A percentile compares a stretch with the other conserved stretches of the same genome.
phyloP scores from a whole-genome alignment of 2,113 vertebrate genomes.

The Thinocorus orbignyianus region DNA sequence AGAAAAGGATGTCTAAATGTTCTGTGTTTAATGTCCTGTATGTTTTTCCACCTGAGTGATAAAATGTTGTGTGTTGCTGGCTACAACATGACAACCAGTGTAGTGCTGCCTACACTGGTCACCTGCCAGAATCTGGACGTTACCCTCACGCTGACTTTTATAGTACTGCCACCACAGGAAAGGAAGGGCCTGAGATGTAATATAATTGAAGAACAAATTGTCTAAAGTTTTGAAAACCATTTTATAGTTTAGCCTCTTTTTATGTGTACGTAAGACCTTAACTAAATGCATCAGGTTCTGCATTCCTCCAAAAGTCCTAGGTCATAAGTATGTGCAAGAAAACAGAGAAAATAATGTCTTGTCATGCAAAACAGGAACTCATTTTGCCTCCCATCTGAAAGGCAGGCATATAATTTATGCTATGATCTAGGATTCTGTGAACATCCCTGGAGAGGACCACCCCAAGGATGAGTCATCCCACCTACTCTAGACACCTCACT shows the following conservation, averaged over 20 bases:
- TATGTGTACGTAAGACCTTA: neutral
- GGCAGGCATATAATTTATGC: neutral
- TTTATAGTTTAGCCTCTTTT: neutral
- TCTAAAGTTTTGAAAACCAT: neutral
- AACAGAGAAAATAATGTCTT: neutral
- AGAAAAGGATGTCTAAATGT: neutral
- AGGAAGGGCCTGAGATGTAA: neutral
- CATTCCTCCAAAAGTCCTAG: neutral
- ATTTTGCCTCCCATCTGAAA: neutral
- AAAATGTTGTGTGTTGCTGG: neutral
- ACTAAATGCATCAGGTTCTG: neutral
- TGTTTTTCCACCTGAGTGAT: neutral
- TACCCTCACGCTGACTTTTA: neutral
- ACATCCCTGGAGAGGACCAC: constrained; percentile 7
- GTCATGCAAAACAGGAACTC: neutral
- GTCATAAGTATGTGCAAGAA: neutral
- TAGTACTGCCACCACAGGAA: neutral
- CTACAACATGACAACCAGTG: neutral
- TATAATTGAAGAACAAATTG: neutral
- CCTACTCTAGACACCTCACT: constrained; percentile 27
- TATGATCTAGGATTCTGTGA: neutral
- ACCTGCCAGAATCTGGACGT: neutral
- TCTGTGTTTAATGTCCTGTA: neutral
- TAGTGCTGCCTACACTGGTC: neutral
- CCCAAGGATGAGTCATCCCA: constrained; percentile 38